Conservation (phyloP, 1,140 invertebrate genomes). For the Lepidotrigona ventralis region DNA sequence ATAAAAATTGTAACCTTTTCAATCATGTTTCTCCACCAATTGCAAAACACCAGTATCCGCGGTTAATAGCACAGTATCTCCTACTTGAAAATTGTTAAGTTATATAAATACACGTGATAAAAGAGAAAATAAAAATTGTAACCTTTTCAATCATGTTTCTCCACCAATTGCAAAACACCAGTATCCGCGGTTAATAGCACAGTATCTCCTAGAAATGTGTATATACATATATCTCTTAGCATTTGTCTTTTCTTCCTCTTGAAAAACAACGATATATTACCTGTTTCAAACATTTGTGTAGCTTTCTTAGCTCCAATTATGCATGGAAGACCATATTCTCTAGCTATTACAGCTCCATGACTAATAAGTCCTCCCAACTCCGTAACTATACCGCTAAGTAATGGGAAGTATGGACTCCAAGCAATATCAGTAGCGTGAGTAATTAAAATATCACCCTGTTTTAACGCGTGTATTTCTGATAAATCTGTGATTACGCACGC, state of each 20-base stretch:
- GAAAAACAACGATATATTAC: slow-evolving; percentile 72
- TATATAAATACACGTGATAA: not conserved
- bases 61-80: slow-evolving; percentile 56
- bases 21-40: slow-evolving; percentile 35
- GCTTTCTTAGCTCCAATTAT: slow-evolving; percentile 87
- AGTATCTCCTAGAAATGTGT: slow-evolving; percentile 56
- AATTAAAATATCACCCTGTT: slow-evolving; percentile 88
- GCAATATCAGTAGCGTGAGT: slow-evolving; percentile 91
- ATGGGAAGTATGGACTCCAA: slow-evolving; percentile 93
- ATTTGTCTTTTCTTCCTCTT: not conserved
- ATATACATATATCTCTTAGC: not conserved
- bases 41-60: slow-evolving; percentile 51
- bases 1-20: slow-evolving; percentile 23
- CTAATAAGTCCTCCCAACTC: slow-evolving; percentile 93
- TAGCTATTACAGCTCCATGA: slow-evolving; percentile 93
- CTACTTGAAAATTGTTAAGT: slow-evolving; percentile 46
- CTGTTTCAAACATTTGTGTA: slow-evolving; percentile 85
- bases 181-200: slow-evolving; percentile 52
- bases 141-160: slow-evolving; percentile 17
- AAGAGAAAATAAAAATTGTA: slow-evolving; percentile 10
- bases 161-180: slow-evolving; percentile 51
- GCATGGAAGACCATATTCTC: slow-evolving; percentile 92
- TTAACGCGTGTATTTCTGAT: slow-evolving; percentile 76
- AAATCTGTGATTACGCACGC: slow-evolving; percentile 85
- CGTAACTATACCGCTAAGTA: slow-evolving; percentile 89